phyloP scores from a whole-genome alignment of 2,797 vertebrate genomes.

The Pitangus sulphuratus region DNA sequence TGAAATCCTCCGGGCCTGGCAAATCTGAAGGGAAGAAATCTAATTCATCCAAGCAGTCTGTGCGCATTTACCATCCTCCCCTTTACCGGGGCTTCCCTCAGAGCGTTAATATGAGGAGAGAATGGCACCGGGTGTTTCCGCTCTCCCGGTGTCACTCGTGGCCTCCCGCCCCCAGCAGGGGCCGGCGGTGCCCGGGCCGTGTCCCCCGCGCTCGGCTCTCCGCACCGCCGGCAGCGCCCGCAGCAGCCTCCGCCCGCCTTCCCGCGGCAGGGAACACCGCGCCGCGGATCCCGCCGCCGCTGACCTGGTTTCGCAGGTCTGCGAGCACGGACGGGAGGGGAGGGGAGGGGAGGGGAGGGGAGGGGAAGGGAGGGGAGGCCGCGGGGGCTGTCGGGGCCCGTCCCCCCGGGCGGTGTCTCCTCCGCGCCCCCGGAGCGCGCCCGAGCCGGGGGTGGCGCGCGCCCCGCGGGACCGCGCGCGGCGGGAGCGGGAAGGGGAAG shows the following conservation, averaged over 20 bases:
- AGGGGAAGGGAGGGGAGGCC: no score
- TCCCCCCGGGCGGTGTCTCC: no score
- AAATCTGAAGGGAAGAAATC: neutral
- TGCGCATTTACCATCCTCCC: neutral
- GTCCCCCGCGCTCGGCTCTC: neutral
- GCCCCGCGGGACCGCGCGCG: neutral
- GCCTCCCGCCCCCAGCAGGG: neutral
- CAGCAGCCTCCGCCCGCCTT: neutral
- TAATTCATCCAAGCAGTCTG: neutral
- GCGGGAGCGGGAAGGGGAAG: no score
- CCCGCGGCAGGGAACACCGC: neutral
- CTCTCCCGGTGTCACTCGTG: neutral
- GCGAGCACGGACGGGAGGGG: neutral
- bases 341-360: no score
- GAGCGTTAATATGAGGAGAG: neutral
- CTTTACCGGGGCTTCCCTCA: neutral
- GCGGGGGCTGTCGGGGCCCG: no score
- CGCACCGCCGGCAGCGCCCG: no score
- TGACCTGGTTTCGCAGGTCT: neutral
- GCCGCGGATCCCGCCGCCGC: no score
- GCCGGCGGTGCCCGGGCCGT: neutral
- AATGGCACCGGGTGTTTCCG: neutral
- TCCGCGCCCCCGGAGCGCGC: no score
- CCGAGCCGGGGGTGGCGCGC: no score
- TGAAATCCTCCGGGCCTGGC: neutral